Percentiles rank a stretch among this genome's conserved stretches.
Conservation (phyloP, 2,797 vertebrate genomes). For the Sus cebifrons region DNA sequence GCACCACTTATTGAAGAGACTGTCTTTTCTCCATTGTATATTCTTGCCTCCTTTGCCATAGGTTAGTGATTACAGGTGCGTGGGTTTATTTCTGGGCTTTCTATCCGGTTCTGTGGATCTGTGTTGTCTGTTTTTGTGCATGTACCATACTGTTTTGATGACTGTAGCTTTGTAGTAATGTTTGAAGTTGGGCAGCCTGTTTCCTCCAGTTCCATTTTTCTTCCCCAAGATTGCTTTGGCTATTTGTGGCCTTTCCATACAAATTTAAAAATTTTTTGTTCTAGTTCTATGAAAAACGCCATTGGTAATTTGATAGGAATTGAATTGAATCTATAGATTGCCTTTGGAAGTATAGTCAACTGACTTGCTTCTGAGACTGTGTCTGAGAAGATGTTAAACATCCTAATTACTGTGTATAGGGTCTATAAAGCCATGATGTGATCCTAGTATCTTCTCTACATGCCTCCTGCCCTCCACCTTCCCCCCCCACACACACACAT, state of each 20-base stretch:
- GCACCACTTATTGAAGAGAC: too few species aligned
- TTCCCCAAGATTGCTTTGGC: neutral
- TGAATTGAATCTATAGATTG: neutral
- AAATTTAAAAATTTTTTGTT: neutral
- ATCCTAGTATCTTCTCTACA: neutral
- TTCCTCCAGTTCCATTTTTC: neutral
- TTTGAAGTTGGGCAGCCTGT: neutral
- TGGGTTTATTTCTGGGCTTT: neutral
- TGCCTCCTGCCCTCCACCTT: too few species aligned
- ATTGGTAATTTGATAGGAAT: neutral
- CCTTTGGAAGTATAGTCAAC: neutral
- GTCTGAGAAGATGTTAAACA: neutral
- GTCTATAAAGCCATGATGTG: neutral
- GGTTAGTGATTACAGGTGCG: neutral
- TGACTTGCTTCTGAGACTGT: neutral
- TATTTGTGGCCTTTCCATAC: neutral
- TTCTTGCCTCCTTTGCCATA: neutral
- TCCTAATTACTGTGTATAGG: neutral
- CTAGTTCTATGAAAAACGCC: neutral
- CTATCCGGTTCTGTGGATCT: neutral
- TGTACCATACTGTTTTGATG: too few species aligned
- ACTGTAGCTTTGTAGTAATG: neutral
- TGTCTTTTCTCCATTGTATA: too few species aligned
- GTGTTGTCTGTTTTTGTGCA: neutral
- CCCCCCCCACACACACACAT: neutral